phyloP scores from a whole-genome alignment of 2,888 invertebrate genomes.

The Saturnia japonica region DNA sequence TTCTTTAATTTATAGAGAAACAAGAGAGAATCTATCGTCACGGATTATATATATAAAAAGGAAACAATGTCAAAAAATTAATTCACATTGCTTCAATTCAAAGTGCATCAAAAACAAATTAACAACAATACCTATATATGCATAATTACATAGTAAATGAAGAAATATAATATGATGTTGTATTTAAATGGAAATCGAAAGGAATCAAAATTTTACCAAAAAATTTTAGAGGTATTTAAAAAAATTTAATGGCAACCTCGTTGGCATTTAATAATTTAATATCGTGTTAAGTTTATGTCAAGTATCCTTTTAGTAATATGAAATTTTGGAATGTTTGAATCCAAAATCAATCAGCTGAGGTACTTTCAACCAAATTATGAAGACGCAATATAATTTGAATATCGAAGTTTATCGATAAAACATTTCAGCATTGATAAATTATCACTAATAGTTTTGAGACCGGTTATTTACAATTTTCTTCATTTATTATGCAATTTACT shows the following conservation, averaged over 20 bases:
- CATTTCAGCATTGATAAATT: neutral
- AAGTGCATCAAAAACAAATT: neutral
- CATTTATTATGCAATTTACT: neutral
- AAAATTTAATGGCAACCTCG: no score
- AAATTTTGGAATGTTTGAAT: neutral
- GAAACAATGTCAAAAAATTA: neutral
- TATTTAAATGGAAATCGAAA: neutral
- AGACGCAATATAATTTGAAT: neutral
- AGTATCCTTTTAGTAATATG: no score
- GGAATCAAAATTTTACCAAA: neutral
- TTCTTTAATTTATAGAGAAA: neutral
- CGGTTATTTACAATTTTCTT: neutral
- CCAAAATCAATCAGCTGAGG: neutral
- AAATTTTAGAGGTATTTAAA: neutral
- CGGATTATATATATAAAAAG: neutral
- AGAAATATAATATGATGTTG: neutral
- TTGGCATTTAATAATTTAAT: neutral
- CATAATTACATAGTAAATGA: neutral
- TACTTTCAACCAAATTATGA: no score
- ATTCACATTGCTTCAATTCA: neutral
- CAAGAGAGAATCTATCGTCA: neutral
- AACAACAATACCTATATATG: neutral
- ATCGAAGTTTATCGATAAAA: neutral
- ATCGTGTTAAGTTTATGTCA: no score
- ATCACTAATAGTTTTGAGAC: neutral